Evolutionary conservation across 2,113 vertebrate species (phyloP).

Genomic region (Dicerorhinus sumatrensis): DNA sequence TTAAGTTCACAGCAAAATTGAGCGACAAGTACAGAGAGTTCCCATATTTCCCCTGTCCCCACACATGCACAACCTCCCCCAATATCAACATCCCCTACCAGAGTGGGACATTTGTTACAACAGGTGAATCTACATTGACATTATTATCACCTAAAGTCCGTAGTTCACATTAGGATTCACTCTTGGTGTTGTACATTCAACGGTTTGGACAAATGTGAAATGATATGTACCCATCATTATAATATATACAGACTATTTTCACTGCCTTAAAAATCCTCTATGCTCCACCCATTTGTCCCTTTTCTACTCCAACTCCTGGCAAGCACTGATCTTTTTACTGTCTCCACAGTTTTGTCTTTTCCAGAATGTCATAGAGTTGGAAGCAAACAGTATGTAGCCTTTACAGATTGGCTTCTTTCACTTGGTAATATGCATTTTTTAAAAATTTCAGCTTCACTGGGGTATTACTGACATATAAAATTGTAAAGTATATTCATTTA

Average conservation of each 20-base stretch:
- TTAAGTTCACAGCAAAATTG: constrained; percentile 50
- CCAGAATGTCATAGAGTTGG: not conserved
- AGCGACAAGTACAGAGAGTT: constrained; percentile 15
- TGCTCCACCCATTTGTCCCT: not conserved
- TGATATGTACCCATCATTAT: not conserved
- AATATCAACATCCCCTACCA: not conserved
- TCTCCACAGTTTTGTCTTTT: constrained; percentile 33
- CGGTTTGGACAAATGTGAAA: not conserved
- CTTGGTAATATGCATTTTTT: not conserved
- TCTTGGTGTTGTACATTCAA: not conserved
- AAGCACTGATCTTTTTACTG: not conserved
- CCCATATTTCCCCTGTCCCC: not conserved
- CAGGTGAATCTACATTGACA: not conserved
- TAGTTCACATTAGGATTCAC: not conserved
- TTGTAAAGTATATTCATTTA: not conserved
- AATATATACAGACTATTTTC: not conserved
- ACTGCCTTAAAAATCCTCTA: not conserved
- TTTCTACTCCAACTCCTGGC: not conserved
- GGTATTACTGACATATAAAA: not conserved
- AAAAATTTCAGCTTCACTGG: not conserved
- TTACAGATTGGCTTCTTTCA: constrained; percentile 24
- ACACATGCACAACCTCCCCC: not conserved
- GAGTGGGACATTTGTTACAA: not conserved
- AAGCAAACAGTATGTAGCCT: not conserved
- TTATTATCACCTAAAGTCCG: not conserved